A percentile compares a stretch with the other conserved stretches of the same genome.
phyloP scores from a whole-genome alignment of 2,113 vertebrate species.

The Plecturocebus donacophilus region DNA sequence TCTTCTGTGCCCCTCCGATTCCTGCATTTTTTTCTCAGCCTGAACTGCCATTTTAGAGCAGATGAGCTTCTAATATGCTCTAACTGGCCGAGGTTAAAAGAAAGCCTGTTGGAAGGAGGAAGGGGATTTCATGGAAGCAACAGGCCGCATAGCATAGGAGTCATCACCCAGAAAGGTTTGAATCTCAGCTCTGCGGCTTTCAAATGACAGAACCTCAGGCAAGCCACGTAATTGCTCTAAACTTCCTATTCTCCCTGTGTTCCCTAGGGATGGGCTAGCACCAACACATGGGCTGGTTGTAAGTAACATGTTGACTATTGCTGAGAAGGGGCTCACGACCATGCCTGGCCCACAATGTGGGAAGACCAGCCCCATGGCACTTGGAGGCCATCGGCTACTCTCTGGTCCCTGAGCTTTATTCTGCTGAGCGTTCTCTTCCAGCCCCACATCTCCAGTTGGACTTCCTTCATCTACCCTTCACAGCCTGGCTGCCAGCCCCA shows the following conservation, averaged over 20 bases:
- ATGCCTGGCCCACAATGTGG: fast-evolving
- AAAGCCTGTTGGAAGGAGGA: background rate
- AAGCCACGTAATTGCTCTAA: background rate
- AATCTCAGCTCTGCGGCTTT: background rate
- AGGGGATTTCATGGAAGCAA: background rate
- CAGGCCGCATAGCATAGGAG: fast-evolving
- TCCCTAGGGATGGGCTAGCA: too few species aligned
- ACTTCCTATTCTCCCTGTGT: background rate
- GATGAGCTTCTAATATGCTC: background rate
- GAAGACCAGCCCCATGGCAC: fast-evolving
- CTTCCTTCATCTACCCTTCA: background rate
- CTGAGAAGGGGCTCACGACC: fast-evolving
- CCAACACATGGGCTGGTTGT: background rate
- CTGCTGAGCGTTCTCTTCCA: background rate
- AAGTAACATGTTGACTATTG: fast-evolving
- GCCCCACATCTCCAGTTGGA: background rate
- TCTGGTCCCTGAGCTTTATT: background rate
- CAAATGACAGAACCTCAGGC: background rate
- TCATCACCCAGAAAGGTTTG: background rate
- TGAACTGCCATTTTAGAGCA: too few species aligned
- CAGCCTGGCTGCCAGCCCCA: background rate
- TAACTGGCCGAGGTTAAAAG: fast-evolving
- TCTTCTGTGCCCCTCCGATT: too few species aligned
- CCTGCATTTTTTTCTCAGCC: background rate
- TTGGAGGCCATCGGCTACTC: background rate